Evolutionary conservation across 2,797 vertebrate genomes (phyloP), one percentile per base, ranked within the genome.

Genomic region (Xiphorhynchus erythropygius): DNA sequence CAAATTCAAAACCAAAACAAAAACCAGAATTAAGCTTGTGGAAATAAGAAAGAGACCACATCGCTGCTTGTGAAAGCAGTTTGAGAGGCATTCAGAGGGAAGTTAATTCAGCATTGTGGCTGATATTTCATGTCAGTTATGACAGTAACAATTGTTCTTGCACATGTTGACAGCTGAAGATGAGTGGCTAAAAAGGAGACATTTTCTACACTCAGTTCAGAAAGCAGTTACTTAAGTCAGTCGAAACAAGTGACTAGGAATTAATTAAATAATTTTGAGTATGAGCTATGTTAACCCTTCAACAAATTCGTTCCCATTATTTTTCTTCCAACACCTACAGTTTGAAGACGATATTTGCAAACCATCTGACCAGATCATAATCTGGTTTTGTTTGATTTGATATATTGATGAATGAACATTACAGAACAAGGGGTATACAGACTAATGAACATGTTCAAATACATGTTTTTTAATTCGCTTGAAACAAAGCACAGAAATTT

Each of bases 101-200:
- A 96, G 80, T 89, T 96, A 97, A 96, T 96, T 91, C 91, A 88
- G 63, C 53, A 93, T 89, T 90, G 41, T 70, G 56, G 49, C 64
- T 96, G 94, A 97, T 90, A 81, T 94, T 18, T 44, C 89, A 37
- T 92, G 96, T 96, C 96, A 97, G 42, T 90, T 95, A 81, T 97
- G 95, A 96, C 95, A 97, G 86, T 49, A 69, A 65, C 89, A 95
- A 93, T 89, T 94, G 79, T 79, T 95, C 76, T 79, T 94, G 83
- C 77, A 70, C 52, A 49, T 89, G 89, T 46, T 97, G 97, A 96
- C 97, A 97, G 88, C 68, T 96, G 63, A 89, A 76, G 89, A 96
- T 35, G 87, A 79, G 81, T 59, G 90, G 88, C 80, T 87, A 84
- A 81, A 90, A 76, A 89, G 67, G 55, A 89, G 85, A 77, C 19